Evolutionary conservation across 2,888 invertebrate genomes (phyloP).

Genomic region (Lasioglossum lativentre): DNA sequence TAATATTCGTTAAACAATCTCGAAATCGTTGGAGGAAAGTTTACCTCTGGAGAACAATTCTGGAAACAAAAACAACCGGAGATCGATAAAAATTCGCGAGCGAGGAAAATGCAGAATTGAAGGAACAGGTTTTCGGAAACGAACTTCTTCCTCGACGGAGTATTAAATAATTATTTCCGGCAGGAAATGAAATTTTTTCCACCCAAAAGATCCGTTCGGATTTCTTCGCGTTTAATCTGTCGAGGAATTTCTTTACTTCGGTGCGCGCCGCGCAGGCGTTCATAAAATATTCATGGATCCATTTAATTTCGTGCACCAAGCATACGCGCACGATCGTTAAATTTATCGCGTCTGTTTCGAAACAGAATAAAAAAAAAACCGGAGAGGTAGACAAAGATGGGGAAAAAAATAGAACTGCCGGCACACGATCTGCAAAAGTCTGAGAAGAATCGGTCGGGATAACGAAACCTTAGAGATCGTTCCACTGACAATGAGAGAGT

Average conservation of each 20-base stretch:
- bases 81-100: background rate
- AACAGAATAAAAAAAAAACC: background rate
- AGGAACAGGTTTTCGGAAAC: conserved; percentile 10
- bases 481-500: background rate
- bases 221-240: background rate
- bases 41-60: background rate
- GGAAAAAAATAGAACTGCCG: background rate
- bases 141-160: background rate
- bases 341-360: background rate
- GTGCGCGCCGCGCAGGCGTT: background rate
- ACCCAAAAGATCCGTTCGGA: background rate
- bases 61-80: background rate
- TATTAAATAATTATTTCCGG: conserved; percentile 28
- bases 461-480: conserved; percentile 4
- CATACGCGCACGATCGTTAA: background rate
- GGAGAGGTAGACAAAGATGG: background rate
- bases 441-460: background rate
- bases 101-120: background rate
- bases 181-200: background rate
- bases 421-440: background rate
- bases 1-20: background rate
- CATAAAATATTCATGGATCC: conserved; percentile 10
- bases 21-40: background rate
- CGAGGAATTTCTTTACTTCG: background rate
- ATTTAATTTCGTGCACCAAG: background rate